These are phyloP conservation scores for Chaetoderma sp. DNA, from an alignment of 2,888 invertebrate genomes.

Conservation along the genomic window DNA sequence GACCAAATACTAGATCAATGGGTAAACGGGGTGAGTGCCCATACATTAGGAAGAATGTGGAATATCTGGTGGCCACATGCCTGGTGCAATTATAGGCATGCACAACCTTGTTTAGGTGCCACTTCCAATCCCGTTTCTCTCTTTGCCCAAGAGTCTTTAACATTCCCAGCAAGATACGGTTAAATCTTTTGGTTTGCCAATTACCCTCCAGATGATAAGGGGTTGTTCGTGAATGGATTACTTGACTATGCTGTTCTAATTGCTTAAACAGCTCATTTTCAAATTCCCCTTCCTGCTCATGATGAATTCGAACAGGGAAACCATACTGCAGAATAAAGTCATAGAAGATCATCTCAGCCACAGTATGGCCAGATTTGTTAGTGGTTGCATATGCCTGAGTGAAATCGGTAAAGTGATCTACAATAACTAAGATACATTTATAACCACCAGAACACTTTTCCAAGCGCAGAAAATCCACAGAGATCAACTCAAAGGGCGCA, in stretches of 20 bases:
- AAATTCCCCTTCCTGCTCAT: conserved; percentile 19
- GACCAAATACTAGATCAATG: too few species aligned
- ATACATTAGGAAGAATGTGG: not conserved
- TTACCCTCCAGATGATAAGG: conserved; percentile 16
- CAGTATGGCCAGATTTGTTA: not conserved
- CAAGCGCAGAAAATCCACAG: not conserved
- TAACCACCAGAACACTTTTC: not conserved
- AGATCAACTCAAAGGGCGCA: not conserved
- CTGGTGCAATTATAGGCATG: not conserved
- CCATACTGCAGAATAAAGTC: conserved; percentile 18
- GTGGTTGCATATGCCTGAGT: not conserved
- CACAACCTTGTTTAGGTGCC: not conserved
- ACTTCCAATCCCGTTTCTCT: not conserved
- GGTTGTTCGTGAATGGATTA: conserved; percentile 9
- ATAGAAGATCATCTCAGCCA: conserved; percentile 4
- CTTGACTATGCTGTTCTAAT: conserved; percentile 4
- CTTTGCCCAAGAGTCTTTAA: conserved; percentile 1
- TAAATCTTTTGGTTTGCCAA: too few species aligned
- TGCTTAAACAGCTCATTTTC: conserved; percentile 14
- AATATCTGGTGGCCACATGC: not conserved
- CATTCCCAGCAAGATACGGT: too few species aligned
- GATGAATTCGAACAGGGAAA: conserved; percentile 12
- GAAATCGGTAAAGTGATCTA: not conserved
- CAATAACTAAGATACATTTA: not conserved
- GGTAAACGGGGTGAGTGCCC: too few species aligned